A percentile compares a stretch with the other conserved stretches of the same genome.
Conservation (phyloP, 2,888 invertebrate genomes). For the Drosophila mayaguana region DNA sequence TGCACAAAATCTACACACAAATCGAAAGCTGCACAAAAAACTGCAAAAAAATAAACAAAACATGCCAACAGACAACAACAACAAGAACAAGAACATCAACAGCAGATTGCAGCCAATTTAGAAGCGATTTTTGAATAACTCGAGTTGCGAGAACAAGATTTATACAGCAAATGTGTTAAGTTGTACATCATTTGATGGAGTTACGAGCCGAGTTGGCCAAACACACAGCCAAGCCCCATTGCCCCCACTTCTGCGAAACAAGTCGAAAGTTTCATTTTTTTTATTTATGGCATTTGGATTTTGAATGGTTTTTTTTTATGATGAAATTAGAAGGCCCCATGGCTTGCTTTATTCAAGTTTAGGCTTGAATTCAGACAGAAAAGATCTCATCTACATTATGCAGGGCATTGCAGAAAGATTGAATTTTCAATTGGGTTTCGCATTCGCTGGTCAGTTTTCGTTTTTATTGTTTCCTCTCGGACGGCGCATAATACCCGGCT, state of each 20-base stretch:
- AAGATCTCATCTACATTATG: conserved; percentile 47
- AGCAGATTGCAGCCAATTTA: conserved; percentile 80
- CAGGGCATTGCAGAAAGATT: conserved; percentile 50
- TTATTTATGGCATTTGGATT: conserved; percentile 78
- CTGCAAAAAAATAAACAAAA: conserved; percentile 49
- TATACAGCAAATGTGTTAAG: conserved; percentile 83
- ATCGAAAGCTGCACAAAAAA: conserved; percentile 81
- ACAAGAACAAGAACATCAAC: conserved; percentile 36
- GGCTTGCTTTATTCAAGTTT: conserved; percentile 32
- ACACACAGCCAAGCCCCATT: neutral
- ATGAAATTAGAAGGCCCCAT: conserved; percentile 16
- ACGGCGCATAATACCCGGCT: conserved; percentile 60
- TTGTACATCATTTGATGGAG: conserved; percentile 84
- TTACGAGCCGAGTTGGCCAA: conserved; percentile 56
- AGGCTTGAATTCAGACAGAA: conserved; percentile 2
- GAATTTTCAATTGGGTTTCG: conserved; percentile 44
- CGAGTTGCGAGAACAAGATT: conserved; percentile 81
- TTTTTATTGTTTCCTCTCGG: conserved; percentile 57
- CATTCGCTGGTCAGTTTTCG: conserved; percentile 49
- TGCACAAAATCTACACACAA: conserved; percentile 82
- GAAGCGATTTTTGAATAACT: conserved; percentile 83
- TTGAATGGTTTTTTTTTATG: conserved; percentile 42
- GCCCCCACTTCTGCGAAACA: neutral
- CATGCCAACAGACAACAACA: conserved; percentile 41
- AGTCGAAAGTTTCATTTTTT: conserved; percentile 50